Conservation (phyloP, 2,888 invertebrate genomes). For the Cheilosia soror region DNA sequence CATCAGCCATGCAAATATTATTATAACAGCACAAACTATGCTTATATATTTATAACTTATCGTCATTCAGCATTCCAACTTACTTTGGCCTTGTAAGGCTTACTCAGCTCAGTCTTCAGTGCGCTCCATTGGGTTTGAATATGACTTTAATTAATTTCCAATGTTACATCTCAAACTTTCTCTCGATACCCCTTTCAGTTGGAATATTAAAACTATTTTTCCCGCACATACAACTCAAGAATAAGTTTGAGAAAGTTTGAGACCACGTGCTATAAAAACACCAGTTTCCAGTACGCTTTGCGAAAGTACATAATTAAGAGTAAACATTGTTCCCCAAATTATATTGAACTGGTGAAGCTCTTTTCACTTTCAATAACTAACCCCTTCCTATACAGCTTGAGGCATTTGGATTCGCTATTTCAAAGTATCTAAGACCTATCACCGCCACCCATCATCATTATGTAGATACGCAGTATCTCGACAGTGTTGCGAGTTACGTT, state of each 20-base stretch:
- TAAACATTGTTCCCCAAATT: constrained; percentile 58
- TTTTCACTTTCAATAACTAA: background rate
- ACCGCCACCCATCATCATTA: background rate
- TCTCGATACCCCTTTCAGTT: constrained; percentile 16
- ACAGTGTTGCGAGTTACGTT: constrained; percentile 55
- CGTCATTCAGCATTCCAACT: constrained; percentile 4
- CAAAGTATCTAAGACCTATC: constrained; percentile 1
- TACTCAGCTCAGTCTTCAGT: background rate
- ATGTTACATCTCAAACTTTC: constrained; percentile 58
- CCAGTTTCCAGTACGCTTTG: constrained; percentile 14
- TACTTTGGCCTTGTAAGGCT: background rate
- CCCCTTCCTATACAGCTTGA: background rate
- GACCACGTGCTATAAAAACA: constrained; percentile 25
- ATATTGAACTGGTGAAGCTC: constrained; percentile 27
- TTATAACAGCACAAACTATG: no score
- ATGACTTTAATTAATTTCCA: constrained; percentile 67
- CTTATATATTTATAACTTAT: constrained; percentile 23
- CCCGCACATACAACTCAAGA: constrained; percentile 1
- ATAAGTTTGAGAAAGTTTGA: constrained; percentile 26
- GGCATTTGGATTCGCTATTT: background rate
- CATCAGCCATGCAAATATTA: no score
- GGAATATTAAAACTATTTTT: constrained; percentile 2
- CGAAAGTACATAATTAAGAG: constrained; percentile 55
- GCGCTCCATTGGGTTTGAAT: constrained; percentile 52
- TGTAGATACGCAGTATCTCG: background rate